Evolutionary conservation across 2,888 invertebrate species (phyloP).

Genomic region (Leptarthrus brevirostris): DNA sequence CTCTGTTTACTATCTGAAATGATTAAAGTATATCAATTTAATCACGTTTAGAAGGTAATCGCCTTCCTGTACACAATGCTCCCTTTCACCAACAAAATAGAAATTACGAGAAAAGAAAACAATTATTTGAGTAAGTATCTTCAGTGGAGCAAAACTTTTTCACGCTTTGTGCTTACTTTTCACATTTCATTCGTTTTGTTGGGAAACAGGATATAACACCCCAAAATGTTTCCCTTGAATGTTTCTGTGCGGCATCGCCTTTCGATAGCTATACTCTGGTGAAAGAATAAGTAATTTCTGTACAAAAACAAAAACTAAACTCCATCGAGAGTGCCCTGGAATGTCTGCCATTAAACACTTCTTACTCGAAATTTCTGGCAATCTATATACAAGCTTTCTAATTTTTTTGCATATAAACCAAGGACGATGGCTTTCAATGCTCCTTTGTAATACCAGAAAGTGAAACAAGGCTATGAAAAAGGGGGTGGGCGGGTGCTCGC

Average conservation of each 20-base stretch:
- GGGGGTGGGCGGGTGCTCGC: slow-evolving; percentile 1
- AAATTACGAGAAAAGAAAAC: slow-evolving; percentile 37
- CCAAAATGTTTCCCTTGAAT: slow-evolving; percentile 21
- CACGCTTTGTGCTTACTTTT: slow-evolving; percentile 40
- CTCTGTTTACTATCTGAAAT: too few relatives aligned
- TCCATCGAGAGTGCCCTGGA: not conserved
- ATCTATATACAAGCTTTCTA: not conserved
- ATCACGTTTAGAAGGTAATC: too few relatives aligned
- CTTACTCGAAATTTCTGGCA: not conserved
- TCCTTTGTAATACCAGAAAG: not conserved
- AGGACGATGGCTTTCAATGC: not conserved
- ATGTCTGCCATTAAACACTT: not conserved
- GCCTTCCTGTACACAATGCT: too few relatives aligned
- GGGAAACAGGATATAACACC: slow-evolving; percentile 28
- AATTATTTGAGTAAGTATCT: slow-evolving; percentile 31
- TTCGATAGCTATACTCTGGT: too few relatives aligned
- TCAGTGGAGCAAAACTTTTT: slow-evolving; percentile 20
- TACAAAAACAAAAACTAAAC: not conserved
- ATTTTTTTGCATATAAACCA: not conserved
- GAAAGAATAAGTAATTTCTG: not conserved
- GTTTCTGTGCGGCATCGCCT: too few relatives aligned
- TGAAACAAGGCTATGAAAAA: not conserved
- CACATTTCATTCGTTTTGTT: slow-evolving; percentile 47
- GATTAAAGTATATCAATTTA: too few relatives aligned
- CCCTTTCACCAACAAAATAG: not conserved